Conservation (phyloP, 2,888 invertebrate genomes). For the Bembecia ichneumoniformis region DNA sequence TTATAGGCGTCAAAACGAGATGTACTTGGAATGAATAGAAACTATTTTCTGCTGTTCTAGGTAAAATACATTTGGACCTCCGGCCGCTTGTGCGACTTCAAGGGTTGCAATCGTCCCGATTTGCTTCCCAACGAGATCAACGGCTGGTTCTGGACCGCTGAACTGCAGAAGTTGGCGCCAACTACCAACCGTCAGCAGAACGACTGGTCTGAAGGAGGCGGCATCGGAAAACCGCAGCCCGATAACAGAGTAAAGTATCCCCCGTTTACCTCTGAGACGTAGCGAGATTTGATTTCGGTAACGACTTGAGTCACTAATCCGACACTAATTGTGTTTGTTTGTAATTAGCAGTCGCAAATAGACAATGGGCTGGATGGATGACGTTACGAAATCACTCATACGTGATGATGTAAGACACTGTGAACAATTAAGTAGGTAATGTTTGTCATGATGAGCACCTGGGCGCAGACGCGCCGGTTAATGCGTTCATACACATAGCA, state of each 20-base stretch:
- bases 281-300: not conserved
- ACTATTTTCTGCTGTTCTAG: slow-evolving; percentile 38
- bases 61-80: slow-evolving; percentile 94
- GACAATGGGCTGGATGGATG: slow-evolving; percentile 13
- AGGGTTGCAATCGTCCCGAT: slow-evolving; percentile 89
- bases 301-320: not conserved
- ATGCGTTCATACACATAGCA: slow-evolving; percentile 23
- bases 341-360: not conserved
- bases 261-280: not conserved
- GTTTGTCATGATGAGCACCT: slow-evolving; percentile 39
- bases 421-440: slow-evolving; percentile 57
- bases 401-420: slow-evolving; percentile 44
- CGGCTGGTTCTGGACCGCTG: slow-evolving; percentile 95
- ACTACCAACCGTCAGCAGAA: slow-evolving; percentile 86
- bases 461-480: slow-evolving; percentile 12
- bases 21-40: no score
- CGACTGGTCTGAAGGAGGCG: slow-evolving; percentile 91
- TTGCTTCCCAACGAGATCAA: slow-evolving; percentile 84
- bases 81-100: slow-evolving; percentile 90
- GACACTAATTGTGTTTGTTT: not conserved
- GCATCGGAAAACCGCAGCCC: slow-evolving; percentile 88
- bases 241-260: slow-evolving; percentile 80
- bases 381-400: slow-evolving; percentile 43
- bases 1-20: no score
- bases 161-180: slow-evolving; percentile 86